Conservation (phyloP, 2,113 vertebrate genomes). For the Tachysurus vachellii region DNA sequence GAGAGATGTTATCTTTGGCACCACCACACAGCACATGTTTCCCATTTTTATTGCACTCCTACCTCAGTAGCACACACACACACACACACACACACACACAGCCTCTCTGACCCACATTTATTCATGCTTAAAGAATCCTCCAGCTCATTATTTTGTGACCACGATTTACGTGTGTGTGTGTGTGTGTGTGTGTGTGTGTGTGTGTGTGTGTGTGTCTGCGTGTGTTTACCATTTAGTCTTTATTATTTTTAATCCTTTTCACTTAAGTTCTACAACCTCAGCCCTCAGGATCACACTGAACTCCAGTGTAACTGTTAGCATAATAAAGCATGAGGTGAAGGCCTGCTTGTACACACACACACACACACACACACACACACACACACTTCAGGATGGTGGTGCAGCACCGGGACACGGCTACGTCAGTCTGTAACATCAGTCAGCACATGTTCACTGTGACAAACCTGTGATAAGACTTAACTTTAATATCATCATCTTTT, state of each 20-base stretch:
- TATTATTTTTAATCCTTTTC: slow-evolving; percentile 2
- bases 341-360: neutral
- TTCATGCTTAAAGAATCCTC: slow-evolving; percentile 27
- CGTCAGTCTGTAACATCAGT: no score
- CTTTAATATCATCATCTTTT: neutral
- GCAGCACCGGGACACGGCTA: neutral
- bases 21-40: slow-evolving; percentile 40
- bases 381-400: neutral
- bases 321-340: neutral
- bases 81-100: neutral
- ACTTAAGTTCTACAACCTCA: neutral
- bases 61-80: neutral
- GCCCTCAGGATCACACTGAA: neutral
- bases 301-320: neutral
- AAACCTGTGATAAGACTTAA: neutral
- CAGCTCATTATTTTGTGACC: slow-evolving; percentile 35
- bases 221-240: neutral
- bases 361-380: no score
- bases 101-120: slow-evolving; percentile 1
- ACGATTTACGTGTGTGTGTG: neutral
- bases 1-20: slow-evolving; percentile 60
- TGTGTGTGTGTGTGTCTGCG: neutral
- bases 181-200: neutral
- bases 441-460: neutral
- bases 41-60: slow-evolving; percentile 43